Percentiles rank a stretch among this genome's conserved stretches.
Evolutionary conservation across 2,888 invertebrate genomes (phyloP).

Genomic region (Harpagoxenus sublaevis): DNA sequence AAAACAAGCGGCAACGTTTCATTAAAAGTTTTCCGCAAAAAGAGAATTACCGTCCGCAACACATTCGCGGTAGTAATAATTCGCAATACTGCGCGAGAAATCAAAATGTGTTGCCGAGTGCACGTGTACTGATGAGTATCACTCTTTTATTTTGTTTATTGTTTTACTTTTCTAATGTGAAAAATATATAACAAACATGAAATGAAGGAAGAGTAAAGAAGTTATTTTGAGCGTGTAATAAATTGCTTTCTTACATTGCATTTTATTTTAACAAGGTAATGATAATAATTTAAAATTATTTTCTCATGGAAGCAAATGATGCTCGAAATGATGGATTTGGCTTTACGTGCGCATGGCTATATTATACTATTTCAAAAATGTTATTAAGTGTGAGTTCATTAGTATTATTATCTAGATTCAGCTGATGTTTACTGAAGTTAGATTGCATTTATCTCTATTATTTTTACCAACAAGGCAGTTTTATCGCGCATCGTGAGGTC

Average conservation of each 20-base stretch:
- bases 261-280: neutral
- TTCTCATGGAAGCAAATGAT: neutral
- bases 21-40: constrained; percentile 53
- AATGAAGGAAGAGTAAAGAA: neutral
- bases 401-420: constrained; percentile 17
- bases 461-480: constrained; percentile 21
- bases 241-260: neutral
- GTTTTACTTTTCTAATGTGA: neutral
- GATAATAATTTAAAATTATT: neutral
- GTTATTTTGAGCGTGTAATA: neutral
- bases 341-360: neutral
- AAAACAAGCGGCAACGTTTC: constrained; percentile 49
- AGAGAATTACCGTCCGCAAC: constrained; percentile 39
- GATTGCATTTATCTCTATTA: constrained; percentile 34
- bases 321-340: neutral
- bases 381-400: constrained; percentile 16
- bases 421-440: neutral
- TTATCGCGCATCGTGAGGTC: constrained; percentile 15
- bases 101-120: constrained; percentile 5
- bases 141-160: constrained; percentile 10
- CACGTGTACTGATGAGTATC: neutral
- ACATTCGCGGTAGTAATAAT: constrained; percentile 36
- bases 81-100: constrained; percentile 8
- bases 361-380: neutral
- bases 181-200: neutral